phyloP scores from a whole-genome alignment of 2,113 vertebrate species.

The Dasyurus viverrinus region DNA sequence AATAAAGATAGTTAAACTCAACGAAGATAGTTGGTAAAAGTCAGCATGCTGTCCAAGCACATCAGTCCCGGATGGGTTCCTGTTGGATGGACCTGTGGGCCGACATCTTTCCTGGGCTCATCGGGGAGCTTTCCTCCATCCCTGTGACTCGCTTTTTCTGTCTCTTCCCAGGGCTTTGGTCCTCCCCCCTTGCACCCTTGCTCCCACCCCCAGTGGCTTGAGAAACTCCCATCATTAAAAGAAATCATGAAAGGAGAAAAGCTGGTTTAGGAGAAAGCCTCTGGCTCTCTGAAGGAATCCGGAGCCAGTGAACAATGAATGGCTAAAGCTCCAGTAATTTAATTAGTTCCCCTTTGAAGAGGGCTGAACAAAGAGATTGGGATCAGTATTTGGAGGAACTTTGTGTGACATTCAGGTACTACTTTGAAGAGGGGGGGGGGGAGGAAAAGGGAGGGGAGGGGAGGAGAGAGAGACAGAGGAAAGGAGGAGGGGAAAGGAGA shows the following conservation, averaged over 20 bases:
- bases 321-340: slow-evolving; percentile 67
- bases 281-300: slow-evolving; percentile 67
- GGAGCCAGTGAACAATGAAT: slow-evolving; percentile 62
- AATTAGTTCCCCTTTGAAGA: slow-evolving; percentile 67
- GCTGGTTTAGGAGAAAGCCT: slow-evolving; percentile 66
- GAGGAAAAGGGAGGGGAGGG: too few species aligned
- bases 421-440: not conserved
- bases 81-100: not conserved
- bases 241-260: slow-evolving; percentile 42
- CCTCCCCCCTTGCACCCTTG: not conserved
- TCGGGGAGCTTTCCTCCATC: not conserved
- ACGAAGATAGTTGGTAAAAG: slow-evolving; percentile 40
- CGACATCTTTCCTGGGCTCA: slow-evolving; percentile 16
- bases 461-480: too few species aligned
- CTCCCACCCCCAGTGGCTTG: not conserved
- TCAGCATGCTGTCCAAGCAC: not conserved
- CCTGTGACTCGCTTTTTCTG: not conserved
- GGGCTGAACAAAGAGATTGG: slow-evolving; percentile 58
- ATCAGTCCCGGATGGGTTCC: not conserved
- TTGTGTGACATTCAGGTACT: slow-evolving; percentile 5
- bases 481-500: too few species aligned
- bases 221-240: slow-evolving; percentile 48
- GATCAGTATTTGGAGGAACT: slow-evolving; percentile 53
- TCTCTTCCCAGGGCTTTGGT: not conserved
- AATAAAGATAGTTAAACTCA: slow-evolving; percentile 51